Conservation (phyloP, 2,113 vertebrate genomes). For the Caretta caretta region DNA sequence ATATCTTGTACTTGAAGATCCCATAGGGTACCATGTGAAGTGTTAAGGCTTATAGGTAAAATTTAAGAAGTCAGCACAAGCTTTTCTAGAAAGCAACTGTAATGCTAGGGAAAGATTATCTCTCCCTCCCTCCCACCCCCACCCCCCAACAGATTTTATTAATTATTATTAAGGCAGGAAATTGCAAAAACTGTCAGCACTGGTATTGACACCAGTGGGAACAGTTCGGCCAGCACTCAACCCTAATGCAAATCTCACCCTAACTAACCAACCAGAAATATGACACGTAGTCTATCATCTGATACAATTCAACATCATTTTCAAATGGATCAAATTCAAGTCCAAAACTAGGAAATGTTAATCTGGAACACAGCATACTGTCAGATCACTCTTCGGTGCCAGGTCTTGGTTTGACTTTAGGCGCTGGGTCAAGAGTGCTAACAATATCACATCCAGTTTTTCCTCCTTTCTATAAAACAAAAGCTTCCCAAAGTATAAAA, state of each 20-base stretch:
- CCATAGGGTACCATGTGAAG: neutral
- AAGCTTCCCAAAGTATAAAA: conserved; percentile 45
- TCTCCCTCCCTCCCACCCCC: neutral
- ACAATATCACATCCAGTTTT: conserved; percentile 16
- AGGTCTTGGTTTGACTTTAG: conserved; percentile 37
- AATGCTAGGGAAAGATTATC: neutral
- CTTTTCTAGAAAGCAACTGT: neutral
- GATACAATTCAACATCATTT: conserved; percentile 14
- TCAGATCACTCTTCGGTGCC: neutral
- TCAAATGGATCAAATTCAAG: conserved; percentile 34
- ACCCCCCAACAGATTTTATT: neutral
- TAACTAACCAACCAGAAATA: conserved; percentile 51
- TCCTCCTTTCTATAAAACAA: conserved; percentile 28
- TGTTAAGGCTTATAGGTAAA: neutral
- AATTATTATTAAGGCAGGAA: neutral
- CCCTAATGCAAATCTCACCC: conserved; percentile 44
- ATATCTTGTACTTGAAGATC: neutral
- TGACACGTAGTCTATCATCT: neutral
- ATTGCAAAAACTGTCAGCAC: neutral
- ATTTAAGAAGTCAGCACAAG: neutral
- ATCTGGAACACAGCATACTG: conserved; percentile 24
- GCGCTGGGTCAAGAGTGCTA: conserved; percentile 30
- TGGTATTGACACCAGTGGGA: conserved; percentile 20
- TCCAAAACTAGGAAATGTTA: conserved; percentile 40
- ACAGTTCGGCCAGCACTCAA: neutral